These are phyloP conservation scores for Pedionomus torquatus DNA, from an alignment of 2,113 vertebrate genomes.

Conservation along the genomic window DNA sequence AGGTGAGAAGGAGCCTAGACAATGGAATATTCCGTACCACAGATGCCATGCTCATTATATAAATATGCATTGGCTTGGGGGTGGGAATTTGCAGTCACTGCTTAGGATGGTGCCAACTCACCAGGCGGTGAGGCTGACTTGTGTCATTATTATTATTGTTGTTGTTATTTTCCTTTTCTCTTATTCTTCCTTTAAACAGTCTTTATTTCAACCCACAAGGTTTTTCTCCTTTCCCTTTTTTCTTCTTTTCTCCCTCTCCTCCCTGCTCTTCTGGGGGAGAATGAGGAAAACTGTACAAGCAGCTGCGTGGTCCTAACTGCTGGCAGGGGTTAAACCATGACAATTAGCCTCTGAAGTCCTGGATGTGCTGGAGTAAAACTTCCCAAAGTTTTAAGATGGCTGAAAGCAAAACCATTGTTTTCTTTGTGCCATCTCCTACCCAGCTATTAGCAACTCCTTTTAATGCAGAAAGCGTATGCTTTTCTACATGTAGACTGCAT, in stretches of 20 bases:
- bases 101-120: neutral
- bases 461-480: neutral
- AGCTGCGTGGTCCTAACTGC: neutral
- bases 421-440: neutral
- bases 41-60: neutral
- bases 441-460: neutral
- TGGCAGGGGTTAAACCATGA: neutral
- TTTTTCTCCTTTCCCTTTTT: neutral
- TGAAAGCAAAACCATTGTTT: neutral
- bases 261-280: neutral
- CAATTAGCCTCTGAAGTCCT: neutral
- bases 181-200: neutral
- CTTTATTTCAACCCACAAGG: neutral
- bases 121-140: neutral
- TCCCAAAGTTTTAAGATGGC: neutral
- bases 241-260: neutral
- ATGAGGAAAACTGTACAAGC: neutral
- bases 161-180: neutral
- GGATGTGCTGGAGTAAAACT: neutral
- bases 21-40: neutral
- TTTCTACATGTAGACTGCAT: neutral
- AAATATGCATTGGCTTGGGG: neutral
- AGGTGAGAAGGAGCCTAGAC: neutral
- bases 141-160: neutral
- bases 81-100: neutral